phyloP scores from a whole-genome alignment of 2,888 invertebrate species.

The Thysanoteuthis rhombus region DNA sequence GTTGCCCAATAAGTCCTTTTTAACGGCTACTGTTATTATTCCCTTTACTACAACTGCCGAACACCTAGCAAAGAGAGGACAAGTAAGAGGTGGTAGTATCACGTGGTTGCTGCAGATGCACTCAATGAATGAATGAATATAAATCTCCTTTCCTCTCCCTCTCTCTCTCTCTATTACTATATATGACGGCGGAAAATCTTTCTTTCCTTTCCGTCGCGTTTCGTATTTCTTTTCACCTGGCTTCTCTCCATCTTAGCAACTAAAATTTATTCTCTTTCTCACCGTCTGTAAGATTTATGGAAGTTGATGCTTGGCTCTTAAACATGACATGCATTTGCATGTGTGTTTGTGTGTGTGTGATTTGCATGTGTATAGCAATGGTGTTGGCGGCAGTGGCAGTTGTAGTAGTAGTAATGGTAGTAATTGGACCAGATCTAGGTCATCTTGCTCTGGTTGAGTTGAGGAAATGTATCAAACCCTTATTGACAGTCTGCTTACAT shows the following conservation, averaged over 20 bases:
- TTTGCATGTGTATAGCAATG: no score
- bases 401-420: neutral
- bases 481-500: conserved; percentile 14
- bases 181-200: neutral
- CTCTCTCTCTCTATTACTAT: neutral
- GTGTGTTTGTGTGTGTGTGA: no score
- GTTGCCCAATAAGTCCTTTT: neutral
- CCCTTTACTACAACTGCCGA: neutral
- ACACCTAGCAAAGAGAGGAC: neutral
- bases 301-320: neutral
- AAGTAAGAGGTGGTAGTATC: neutral
- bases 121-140: conserved; percentile 12
- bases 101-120: conserved; percentile 12
- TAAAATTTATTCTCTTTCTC: neutral
- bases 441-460: conserved; percentile 29
- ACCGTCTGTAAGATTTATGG: neutral
- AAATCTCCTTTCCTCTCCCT: neutral
- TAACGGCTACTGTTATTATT: neutral
- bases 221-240: neutral
- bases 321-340: neutral
- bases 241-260: neutral
- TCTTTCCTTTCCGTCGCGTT: neutral
- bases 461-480: conserved; percentile 27
- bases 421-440: conserved; percentile 26
- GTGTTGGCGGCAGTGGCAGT: neutral